Evolutionary conservation across 2,797 vertebrate species (phyloP), one percentile per base, ranked within the genome.

Genomic region (Podargus strigoides): DNA sequence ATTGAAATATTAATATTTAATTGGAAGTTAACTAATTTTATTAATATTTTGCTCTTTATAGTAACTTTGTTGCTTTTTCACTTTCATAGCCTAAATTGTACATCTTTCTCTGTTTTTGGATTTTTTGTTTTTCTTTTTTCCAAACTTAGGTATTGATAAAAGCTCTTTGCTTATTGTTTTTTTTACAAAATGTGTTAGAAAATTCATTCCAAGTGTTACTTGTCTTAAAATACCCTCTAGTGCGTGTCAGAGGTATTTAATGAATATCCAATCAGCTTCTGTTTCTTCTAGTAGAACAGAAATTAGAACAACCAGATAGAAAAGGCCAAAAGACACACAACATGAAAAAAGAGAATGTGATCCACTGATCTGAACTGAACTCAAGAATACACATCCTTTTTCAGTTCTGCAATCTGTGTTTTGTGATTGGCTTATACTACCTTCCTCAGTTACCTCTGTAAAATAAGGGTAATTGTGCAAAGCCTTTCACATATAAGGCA

Each of bases 51-150:
- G 18, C 5, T 77, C 3, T 11, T 82, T 68, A 10, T 52, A 36
- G 1, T 66, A 37, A 46, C 6, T 20, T 64, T 49, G 3, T 49
- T 78, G 9, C 5, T 3, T 39, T 67, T 83, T 74, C 58, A 70
- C 16, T 42, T 70, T 37, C 9, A 58, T 49, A 73, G 11, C 5
- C 28, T n/a, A 69, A 87, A 3, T 8, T 78, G 2, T 53, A 56
- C 8, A 34, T 30, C 10, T 85, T 66, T n/a, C n/a, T n/a, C n/a
- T 10, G 1, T 41, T 2, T 62, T 76, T 69, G 19, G 1, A n/a
- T 59, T 46, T 18, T 16, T 3, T 1, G 5, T 37, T 17, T 5
- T 0, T 6, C 41, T 82, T 62, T 49, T 26, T 2, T 6, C 6
- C 28, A 36, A 7, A 75, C 2, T 23, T 44, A 41, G 7, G 3